phyloP scores from a whole-genome alignment of 2,888 invertebrate genomes.

The Heteromurus nitidus region DNA sequence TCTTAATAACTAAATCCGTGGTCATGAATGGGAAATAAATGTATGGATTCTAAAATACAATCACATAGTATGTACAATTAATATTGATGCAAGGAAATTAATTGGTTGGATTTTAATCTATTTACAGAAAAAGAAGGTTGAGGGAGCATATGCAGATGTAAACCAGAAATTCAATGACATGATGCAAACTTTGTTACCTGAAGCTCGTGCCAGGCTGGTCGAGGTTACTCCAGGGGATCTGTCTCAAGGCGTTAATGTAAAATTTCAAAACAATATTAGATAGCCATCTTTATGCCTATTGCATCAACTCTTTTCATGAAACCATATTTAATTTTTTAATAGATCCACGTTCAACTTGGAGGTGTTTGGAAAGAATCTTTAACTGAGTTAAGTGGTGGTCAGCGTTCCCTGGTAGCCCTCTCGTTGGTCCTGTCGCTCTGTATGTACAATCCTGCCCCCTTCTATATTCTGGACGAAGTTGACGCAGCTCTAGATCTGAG shows the following conservation, averaged over 20 bases:
- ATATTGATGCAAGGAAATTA: too few relatives aligned
- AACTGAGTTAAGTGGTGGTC: slow-evolving; percentile 96
- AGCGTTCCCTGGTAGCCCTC: slow-evolving; percentile 95
- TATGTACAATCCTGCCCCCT: slow-evolving; percentile 97
- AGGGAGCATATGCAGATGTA: slow-evolving; percentile 80
- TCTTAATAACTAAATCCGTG: too few relatives aligned
- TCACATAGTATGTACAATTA: too few relatives aligned
- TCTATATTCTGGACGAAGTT: slow-evolving; percentile 99
- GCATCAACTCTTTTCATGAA: too few relatives aligned
- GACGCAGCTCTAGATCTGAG: slow-evolving; percentile 98
- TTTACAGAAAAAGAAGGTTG: slow-evolving; percentile 61
- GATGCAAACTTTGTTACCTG: slow-evolving; percentile 92
- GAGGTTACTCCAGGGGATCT: slow-evolving; percentile 81
- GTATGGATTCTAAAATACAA: too few relatives aligned
- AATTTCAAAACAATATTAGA: neutral
- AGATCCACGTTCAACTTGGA: slow-evolving; percentile 92
- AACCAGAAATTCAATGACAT: slow-evolving; percentile 96
- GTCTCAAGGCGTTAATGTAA: slow-evolving; percentile 88
- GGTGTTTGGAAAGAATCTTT: slow-evolving; percentile 96
- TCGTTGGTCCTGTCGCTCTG: slow-evolving; percentile 97
- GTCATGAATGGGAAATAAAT: too few relatives aligned
- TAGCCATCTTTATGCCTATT: neutral
- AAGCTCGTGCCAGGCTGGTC: slow-evolving; percentile 89
- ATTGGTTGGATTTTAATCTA: slow-evolving; percentile 3
- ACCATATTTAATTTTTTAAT: too few relatives aligned